These are phyloP conservation scores for Sphaerodactylus townsendi DNA, from an alignment of 2,113 vertebrate genomes.

Conservation along the genomic window DNA sequence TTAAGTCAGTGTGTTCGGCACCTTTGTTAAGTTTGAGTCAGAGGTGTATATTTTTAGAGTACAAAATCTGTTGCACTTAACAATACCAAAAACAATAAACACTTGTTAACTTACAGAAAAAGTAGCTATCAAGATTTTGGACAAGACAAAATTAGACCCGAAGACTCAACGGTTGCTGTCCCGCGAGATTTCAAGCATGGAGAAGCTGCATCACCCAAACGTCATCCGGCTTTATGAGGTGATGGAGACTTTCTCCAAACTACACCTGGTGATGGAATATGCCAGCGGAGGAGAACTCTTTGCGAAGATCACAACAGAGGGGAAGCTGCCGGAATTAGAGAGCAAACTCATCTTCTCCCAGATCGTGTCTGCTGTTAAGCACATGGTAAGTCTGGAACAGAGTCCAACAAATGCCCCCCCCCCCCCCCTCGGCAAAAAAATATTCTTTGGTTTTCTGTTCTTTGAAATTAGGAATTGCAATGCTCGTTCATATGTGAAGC, in stretches of 20 bases:
- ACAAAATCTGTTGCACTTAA: not conserved
- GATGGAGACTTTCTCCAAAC: slow-evolving; percentile 92
- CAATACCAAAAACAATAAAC: not conserved
- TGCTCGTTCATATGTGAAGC: too few species aligned
- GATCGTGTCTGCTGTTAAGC: slow-evolving; percentile 94
- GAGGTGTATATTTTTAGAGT: not conserved
- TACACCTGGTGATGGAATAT: slow-evolving; percentile 96
- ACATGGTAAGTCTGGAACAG: slow-evolving; percentile 85
- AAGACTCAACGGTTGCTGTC: slow-evolving; percentile 94
- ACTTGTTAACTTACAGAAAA: slow-evolving; percentile 81
- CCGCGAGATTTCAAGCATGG: slow-evolving; percentile 97
- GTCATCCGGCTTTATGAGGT: slow-evolving; percentile 97
- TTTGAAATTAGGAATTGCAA: not conserved
- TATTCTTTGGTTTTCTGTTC: not conserved
- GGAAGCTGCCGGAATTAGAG: slow-evolving; percentile 88
- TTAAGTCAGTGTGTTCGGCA: too few species aligned
- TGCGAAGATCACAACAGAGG: slow-evolving; percentile 90
- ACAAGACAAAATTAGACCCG: slow-evolving; percentile 95
- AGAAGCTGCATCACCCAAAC: slow-evolving; percentile 94
- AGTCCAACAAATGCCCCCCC: not conserved
- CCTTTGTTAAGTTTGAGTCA: not conserved
- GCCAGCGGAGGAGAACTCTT: slow-evolving; percentile 95
- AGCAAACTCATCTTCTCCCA: slow-evolving; percentile 93
- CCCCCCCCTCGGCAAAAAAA: too few species aligned
- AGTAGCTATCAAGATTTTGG: slow-evolving; percentile 97